A percentile compares a stretch with the other conserved stretches of the same genome.
Conservation (phyloP, 2,113 vertebrate species). For the Burhinus bistriatus region DNA sequence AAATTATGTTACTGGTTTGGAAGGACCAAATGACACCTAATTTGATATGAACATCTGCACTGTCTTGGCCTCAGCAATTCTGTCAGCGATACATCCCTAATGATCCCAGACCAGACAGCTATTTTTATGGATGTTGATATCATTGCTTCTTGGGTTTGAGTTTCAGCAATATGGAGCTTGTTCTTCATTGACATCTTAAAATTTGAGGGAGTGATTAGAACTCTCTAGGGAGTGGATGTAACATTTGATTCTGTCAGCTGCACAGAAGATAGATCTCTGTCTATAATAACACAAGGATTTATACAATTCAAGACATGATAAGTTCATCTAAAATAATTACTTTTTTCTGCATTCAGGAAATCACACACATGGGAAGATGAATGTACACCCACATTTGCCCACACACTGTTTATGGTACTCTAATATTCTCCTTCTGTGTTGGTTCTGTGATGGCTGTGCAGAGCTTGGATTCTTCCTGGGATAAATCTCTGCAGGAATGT, state of each 20-base stretch:
- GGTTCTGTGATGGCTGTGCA: background rate
- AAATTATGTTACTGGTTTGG: background rate
- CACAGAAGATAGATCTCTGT: slow-evolving; percentile 43
- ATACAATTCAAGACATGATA: background rate
- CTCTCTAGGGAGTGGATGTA: slow-evolving; percentile 31
- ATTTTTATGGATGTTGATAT: slow-evolving; percentile 67
- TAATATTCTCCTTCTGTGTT: background rate
- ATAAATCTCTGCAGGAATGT: background rate
- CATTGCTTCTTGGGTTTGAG: slow-evolving; percentile 32
- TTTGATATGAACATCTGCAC: background rate
- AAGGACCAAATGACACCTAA: background rate
- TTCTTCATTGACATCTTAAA: slow-evolving; percentile 75
- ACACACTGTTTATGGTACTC: background rate
- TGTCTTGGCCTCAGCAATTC: background rate
- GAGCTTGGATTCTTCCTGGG: background rate
- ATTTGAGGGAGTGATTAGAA: slow-evolving; percentile 45
- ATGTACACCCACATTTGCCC: background rate
- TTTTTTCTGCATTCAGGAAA: background rate
- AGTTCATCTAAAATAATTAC: slow-evolving; percentile 17
- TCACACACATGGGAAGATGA: background rate
- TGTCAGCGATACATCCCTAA: background rate
- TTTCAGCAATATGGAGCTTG: slow-evolving; percentile 65
- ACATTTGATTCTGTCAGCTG: slow-evolving; percentile 48
- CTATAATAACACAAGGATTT: slow-evolving; percentile 16
- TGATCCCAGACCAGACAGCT: slow-evolving; percentile 41